Evolutionary conservation across 37 sponge, comb jelly and placozoan genomes (phyloP).

Genomic region (Diacarnus erythraeanus): DNA sequence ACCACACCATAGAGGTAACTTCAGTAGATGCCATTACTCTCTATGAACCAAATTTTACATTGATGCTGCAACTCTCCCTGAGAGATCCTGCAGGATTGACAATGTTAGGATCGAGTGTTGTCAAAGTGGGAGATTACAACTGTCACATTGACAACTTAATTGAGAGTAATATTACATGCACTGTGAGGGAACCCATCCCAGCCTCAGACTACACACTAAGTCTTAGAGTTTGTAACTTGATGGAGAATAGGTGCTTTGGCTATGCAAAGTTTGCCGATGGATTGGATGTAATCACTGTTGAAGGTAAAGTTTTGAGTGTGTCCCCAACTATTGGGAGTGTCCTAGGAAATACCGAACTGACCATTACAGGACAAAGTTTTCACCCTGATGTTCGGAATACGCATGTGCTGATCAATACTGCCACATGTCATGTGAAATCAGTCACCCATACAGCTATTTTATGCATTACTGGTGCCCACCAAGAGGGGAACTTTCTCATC

Average conservation of each 20-base stretch:
- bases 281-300: slow-evolving; percentile 9
- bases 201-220: slow-evolving; percentile 29
- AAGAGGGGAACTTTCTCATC: background rate
- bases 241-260: slow-evolving; percentile 6
- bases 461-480: slow-evolving; percentile 31
- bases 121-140: slow-evolving; percentile 5
- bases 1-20: slow-evolving; percentile 24
- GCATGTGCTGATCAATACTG: slow-evolving; percentile 58
- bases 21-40: slow-evolving; percentile 1
- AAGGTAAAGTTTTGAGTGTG: slow-evolving; percentile 24
- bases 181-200: slow-evolving; percentile 21
- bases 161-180: background rate
- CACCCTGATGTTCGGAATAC: slow-evolving; percentile 9
- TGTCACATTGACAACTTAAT: background rate
- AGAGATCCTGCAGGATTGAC: background rate
- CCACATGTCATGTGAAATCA: slow-evolving; percentile 46
- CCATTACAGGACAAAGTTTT: slow-evolving; percentile 84
- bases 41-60: background rate
- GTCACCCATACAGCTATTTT: slow-evolving; percentile 38
- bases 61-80: too few species aligned
- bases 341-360: slow-evolving; percentile 76
- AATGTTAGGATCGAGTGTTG: slow-evolving; percentile 11
- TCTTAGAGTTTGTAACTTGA: slow-evolving; percentile 1
- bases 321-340: slow-evolving; percentile 71
- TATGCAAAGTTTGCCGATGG: background rate